These are phyloP conservation scores for Sparidentex hasta DNA, from an alignment of 2,797 vertebrate species.

Conservation along the genomic window DNA sequence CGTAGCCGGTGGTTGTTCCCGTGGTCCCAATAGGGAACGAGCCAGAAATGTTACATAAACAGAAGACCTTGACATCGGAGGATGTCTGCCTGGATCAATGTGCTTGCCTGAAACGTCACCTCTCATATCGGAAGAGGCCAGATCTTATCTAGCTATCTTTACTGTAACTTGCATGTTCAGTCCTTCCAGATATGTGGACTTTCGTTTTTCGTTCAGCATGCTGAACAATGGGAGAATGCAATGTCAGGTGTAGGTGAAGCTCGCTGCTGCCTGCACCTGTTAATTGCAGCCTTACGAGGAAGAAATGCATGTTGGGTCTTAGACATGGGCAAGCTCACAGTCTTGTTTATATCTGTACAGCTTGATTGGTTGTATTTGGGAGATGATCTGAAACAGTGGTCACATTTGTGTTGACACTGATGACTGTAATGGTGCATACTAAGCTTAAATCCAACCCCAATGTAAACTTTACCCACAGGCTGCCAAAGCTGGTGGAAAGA, in stretches of 20 bases:
- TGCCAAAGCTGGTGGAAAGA: background rate
- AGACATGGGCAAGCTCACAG: too few species aligned
- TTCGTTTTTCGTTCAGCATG: background rate
- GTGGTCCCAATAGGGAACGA: background rate
- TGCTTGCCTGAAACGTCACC: background rate
- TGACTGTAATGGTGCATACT: too few species aligned
- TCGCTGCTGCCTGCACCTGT: background rate
- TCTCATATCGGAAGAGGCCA: background rate
- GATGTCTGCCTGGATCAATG: too few species aligned
- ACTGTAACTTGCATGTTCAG: background rate
- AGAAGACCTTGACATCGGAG: slow-evolving; percentile 27
- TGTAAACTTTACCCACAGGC: background rate
- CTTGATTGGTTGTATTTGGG: background rate
- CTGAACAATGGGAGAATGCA: background rate
- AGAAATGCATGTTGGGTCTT: background rate
- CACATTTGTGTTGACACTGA: background rate
- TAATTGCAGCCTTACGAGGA: background rate
- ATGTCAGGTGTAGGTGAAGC: background rate
- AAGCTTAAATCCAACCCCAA: background rate
- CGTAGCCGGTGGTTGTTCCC: background rate
- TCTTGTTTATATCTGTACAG: background rate
- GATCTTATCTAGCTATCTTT: background rate
- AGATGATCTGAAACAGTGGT: background rate
- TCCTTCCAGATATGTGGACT: background rate
- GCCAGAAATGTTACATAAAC: slow-evolving; percentile 23